phyloP scores from a whole-genome alignment of 1,140 invertebrate species.

The Drosophila arizonae region DNA sequence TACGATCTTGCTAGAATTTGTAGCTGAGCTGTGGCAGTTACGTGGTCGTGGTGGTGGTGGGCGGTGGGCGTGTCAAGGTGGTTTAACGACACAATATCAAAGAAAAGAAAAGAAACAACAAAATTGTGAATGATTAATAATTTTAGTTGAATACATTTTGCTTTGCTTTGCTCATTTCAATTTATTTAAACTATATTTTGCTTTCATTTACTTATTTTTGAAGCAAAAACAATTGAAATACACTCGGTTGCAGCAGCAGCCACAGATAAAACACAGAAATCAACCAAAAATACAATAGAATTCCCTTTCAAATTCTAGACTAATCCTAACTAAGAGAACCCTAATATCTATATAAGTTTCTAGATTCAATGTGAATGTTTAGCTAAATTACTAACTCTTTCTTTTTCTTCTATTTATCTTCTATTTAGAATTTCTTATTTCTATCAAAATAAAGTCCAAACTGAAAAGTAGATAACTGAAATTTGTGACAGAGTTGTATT shows the following conservation, averaged over 20 bases:
- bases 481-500: constrained; percentile 16
- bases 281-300: constrained; percentile 11
- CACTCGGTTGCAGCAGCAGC: constrained; percentile 6
- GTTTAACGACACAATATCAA: constrained; percentile 48
- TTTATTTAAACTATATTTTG: background rate
- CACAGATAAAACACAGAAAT: constrained; percentile 7
- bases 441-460: constrained; percentile 25
- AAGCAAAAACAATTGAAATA: constrained; percentile 18
- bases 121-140: constrained; percentile 48
- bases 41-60: constrained; percentile 43
- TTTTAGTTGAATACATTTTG: constrained; percentile 10
- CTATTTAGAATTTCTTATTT: background rate
- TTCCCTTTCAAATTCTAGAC: background rate
- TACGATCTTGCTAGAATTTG: constrained; percentile 28
- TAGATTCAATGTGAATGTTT: too few relatives aligned
- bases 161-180: constrained; percentile 14
- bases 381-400: background rate
- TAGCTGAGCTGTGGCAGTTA: constrained; percentile 46
- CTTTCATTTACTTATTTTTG: background rate
- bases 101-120: constrained; percentile 50
- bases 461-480: constrained; percentile 14
- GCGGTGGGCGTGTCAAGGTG: constrained; percentile 47
- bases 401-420: background rate
- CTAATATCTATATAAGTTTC: background rate
- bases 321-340: background rate